phyloP scores from a whole-genome alignment of 2,888 invertebrate species.

The Erebia aethiops region DNA sequence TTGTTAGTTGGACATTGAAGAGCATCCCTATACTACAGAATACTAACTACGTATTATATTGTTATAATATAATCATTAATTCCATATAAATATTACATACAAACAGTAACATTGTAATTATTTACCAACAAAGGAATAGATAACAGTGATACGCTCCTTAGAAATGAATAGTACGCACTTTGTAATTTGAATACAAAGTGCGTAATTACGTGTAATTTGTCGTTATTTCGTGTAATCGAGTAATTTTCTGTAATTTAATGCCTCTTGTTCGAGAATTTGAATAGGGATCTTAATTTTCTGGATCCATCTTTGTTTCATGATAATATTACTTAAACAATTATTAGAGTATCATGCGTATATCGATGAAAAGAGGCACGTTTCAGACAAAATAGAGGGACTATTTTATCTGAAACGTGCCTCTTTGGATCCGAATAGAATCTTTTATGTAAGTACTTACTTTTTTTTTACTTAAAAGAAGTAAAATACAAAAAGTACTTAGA shows the following conservation, averaged over 20 bases:
- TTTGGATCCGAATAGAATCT: too few relatives aligned
- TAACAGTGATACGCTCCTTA: conserved; percentile 2
- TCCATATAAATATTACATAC: conserved; percentile 6
- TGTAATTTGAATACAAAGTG: neutral
- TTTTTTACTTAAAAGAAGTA: too few relatives aligned
- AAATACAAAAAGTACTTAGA: too few relatives aligned
- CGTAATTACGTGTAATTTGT: conserved; percentile 15
- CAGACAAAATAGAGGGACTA: too few relatives aligned
- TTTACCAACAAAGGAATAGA: conserved; percentile 10
- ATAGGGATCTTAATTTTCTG: neutral
- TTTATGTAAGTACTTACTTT: too few relatives aligned
- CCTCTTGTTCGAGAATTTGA: neutral
- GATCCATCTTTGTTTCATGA: neutral
- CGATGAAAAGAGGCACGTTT: too few relatives aligned
- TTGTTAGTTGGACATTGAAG: neutral
- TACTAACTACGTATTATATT: neutral
- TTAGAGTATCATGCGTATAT: too few relatives aligned
- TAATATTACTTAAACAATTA: too few relatives aligned
- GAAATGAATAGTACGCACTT: neutral
- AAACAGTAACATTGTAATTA: conserved; percentile 8
- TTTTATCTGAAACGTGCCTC: too few relatives aligned
- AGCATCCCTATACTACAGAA: neutral
- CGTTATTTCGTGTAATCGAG: conserved; percentile 5
- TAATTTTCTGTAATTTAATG: conserved; percentile 13
- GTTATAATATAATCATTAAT: neutral